These are phyloP conservation scores for Aselliscus stoliczkanus DNA, from an alignment of 2,797 vertebrate genomes.

Conservation along the genomic window DNA sequence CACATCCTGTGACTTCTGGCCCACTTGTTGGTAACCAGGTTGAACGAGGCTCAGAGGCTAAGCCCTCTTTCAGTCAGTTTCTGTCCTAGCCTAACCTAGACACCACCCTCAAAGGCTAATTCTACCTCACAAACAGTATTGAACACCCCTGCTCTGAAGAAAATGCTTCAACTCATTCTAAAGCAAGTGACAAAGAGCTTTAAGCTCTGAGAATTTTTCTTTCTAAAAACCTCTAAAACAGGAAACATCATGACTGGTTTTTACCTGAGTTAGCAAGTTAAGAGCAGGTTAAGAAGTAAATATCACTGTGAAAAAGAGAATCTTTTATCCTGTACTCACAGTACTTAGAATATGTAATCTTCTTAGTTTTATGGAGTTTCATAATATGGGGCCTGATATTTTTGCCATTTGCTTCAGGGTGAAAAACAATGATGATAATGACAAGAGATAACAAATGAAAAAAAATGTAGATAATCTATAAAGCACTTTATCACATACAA, in stretches of 20 bases:
- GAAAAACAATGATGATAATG: conserved; percentile 27
- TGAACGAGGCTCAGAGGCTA: neutral
- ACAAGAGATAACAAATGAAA: conserved; percentile 7
- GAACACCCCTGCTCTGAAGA: neutral
- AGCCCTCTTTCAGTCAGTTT: neutral
- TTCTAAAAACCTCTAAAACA: neutral
- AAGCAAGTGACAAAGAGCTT: neutral
- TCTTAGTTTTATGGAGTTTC: conserved; percentile 15
- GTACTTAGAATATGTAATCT: neutral
- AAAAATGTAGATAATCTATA: conserved; percentile 19
- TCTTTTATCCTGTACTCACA: neutral
- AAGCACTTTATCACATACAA: conserved; percentile 43
- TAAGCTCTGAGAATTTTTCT: neutral
- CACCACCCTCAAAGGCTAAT: neutral
- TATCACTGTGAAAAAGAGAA: neutral
- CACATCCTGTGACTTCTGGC: neutral
- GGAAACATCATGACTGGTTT: neutral
- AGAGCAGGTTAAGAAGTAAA: neutral
- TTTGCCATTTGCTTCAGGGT: conserved; percentile 28
- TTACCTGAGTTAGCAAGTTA: conserved; percentile 16
- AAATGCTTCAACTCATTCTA: neutral
- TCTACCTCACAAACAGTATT: conserved; percentile 1
- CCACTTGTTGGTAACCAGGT: neutral
- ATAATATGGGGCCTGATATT: neutral
- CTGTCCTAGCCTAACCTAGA: neutral